Evolutionary conservation across 2,888 invertebrate genomes (phyloP).

Genomic region (Petrolisthes cinctipes): DNA sequence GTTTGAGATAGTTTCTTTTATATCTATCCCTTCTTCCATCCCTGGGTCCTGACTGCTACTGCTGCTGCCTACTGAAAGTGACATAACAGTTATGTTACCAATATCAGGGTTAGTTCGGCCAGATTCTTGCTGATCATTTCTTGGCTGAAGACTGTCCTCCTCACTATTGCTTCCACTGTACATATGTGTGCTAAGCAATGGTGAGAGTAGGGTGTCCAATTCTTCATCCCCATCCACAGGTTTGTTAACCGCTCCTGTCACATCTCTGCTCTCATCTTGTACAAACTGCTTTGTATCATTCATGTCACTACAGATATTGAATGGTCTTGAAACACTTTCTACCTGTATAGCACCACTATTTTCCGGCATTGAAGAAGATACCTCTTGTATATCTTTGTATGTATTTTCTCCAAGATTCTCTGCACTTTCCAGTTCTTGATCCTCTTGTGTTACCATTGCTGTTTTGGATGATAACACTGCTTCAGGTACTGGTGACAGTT

Average conservation of each 20-base stretch:
- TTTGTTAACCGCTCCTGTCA: neutral
- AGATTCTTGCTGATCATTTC: too few relatives aligned
- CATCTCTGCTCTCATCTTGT: neutral
- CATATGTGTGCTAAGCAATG: neutral
- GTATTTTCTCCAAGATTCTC: neutral
- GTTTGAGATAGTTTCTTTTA: too few relatives aligned
- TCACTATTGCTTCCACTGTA: too few relatives aligned
- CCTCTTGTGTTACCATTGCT: neutral
- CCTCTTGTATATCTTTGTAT: neutral
- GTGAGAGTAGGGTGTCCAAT: neutral
- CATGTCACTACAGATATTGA: neutral
- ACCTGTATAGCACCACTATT: neutral
- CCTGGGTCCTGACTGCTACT: too few relatives aligned
- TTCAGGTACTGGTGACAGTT: too few relatives aligned
- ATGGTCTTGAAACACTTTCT: too few relatives aligned
- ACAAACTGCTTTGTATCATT: neutral
- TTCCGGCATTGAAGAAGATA: neutral
- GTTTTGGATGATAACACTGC: too few relatives aligned
- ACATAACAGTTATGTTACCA: too few relatives aligned
- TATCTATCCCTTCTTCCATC: too few relatives aligned
- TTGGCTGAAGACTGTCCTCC: too few relatives aligned
- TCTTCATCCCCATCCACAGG: neutral
- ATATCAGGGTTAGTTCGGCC: too few relatives aligned
- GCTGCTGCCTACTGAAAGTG: too few relatives aligned
- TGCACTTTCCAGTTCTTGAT: neutral